phyloP scores from a whole-genome alignment of 2,888 invertebrate species.

The Euproctis similis region DNA sequence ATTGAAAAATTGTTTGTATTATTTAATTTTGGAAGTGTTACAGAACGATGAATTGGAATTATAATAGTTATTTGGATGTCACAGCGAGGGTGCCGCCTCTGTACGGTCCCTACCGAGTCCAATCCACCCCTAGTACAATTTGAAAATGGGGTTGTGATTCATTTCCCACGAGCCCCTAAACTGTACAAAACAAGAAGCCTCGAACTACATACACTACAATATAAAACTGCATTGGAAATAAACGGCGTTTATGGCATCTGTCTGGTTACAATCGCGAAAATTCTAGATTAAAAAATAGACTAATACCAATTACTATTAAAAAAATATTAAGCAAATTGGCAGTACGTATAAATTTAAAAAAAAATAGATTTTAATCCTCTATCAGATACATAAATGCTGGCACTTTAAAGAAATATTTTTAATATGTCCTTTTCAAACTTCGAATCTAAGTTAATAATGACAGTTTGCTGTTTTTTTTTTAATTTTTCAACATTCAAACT shows the following conservation, averaged over 20 bases:
- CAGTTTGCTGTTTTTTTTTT: too few relatives aligned
- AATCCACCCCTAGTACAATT: conserved; percentile 54
- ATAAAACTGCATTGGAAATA: conserved; percentile 34
- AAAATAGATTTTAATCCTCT: too few relatives aligned
- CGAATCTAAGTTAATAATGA: too few relatives aligned
- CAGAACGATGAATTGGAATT: conserved; percentile 55
- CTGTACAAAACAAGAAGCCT: conserved; percentile 46
- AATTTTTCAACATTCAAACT: conserved; percentile 30
- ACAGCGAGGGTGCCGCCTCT: conserved; percentile 57
- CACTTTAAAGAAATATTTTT: too few relatives aligned
- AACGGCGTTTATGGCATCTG: conserved; percentile 26
- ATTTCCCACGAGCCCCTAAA: conserved; percentile 66
- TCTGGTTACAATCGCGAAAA: conserved; percentile 1
- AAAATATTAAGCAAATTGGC: too few relatives aligned
- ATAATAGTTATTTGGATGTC: conserved; percentile 63
- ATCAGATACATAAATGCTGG: too few relatives aligned
- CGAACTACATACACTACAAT: conserved; percentile 51
- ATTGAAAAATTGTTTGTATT: conserved; percentile 15
- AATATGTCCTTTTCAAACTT: too few relatives aligned
- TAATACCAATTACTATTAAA: too few relatives aligned
- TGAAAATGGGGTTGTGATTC: conserved; percentile 74
- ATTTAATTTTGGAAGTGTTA: conserved; percentile 28
- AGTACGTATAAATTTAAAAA: too few relatives aligned
- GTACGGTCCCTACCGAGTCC: conserved; percentile 42
- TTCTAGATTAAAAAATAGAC: too few relatives aligned